Base-by-base conservation (phyloP, 2,113 vertebrate species). In the Amazona vittata region DNA sequence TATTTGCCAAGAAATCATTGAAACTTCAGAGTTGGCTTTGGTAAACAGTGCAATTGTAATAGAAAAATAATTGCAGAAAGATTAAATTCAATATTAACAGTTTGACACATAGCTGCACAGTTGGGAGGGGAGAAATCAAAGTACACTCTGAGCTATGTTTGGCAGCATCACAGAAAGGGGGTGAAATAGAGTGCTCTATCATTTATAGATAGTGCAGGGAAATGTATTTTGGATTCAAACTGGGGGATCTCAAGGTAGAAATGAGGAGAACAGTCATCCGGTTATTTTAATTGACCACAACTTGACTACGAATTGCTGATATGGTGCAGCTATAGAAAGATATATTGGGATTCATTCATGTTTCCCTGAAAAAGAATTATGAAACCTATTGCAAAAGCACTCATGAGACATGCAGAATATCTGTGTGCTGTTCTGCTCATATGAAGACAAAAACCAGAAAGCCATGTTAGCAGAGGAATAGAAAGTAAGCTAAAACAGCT, bases 401-500 rank as follows among this genome's bases (percentile, higher is more conserved):
- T 70, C 73, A 13, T 21, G 75, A 90, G 88, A 89, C 31, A 74
- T 46, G 46, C 63, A 86, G 64, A 89, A 62, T 93, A 55, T 80
- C 44, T 74, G 22, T 65, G 22, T 49, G 83, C 64, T 80, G 52
- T 52, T 95, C 65, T 80, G 75, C 31, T 70, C 64, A 70, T 24
- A 74, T 9, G 21, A 81, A 92, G 80, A 86, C n/a, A 35, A 86
- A 94, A 95, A 87, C 8, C 41, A 91, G 76, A 80, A 81, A 71
- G 90, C 57, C 21, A 31, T 22, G 53, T 59, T 65, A 90, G 68
- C 60, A 89, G 73, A 89, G 53, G 64, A 94, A 63, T 15, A 67
- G 46, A 78, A 96, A 77, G 68, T 68, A 84, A 49, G 77, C 59
- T 90, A 90, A 93, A 94, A 86, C 59, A 92, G 59, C 76, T 86